These are phyloP conservation scores for Doryteuthis pealeii DNA, from an alignment of 1,140 invertebrate genomes.

Conservation along the genomic window DNA sequence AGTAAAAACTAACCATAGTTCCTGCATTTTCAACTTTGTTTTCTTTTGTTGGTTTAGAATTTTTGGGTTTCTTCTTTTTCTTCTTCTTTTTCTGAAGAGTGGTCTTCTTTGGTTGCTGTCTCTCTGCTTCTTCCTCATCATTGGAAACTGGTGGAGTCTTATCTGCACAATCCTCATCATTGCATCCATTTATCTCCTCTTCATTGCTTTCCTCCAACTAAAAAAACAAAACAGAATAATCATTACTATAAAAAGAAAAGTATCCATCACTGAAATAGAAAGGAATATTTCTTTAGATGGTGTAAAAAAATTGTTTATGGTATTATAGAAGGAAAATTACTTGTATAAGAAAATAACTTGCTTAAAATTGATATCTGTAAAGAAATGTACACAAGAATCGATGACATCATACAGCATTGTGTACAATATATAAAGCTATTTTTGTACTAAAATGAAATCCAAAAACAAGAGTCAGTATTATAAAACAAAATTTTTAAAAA, in stretches of 20 bases:
- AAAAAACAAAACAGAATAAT: background rate
- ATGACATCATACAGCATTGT: too few species aligned
- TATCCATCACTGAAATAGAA: too few species aligned
- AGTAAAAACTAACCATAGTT: background rate
- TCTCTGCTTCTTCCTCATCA: background rate
- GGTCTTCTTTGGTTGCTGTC: background rate
- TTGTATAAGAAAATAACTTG: too few species aligned
- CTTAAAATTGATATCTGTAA: too few species aligned
- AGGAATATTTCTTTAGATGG: too few species aligned
- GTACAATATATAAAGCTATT: too few species aligned
- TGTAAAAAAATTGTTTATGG: too few species aligned
- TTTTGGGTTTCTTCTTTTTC: background rate
- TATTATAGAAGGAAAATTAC: too few species aligned
- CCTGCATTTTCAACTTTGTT: background rate
- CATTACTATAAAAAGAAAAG: background rate
- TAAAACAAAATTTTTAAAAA: too few species aligned
- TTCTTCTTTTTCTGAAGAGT: conserved; percentile 14
- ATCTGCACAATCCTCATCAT: background rate
- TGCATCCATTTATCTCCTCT: background rate
- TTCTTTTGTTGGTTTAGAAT: background rate
- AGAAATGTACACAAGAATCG: too few species aligned
- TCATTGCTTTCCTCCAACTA: conserved; percentile 15
- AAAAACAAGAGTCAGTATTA: too few species aligned
- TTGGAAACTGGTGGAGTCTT: background rate
- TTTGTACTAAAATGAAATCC: too few species aligned